Percentiles rank a stretch among this genome's conserved stretches.
These are phyloP conservation scores for Acronicta psi DNA, from an alignment of 2,888 invertebrate species.

Conservation along the genomic window DNA sequence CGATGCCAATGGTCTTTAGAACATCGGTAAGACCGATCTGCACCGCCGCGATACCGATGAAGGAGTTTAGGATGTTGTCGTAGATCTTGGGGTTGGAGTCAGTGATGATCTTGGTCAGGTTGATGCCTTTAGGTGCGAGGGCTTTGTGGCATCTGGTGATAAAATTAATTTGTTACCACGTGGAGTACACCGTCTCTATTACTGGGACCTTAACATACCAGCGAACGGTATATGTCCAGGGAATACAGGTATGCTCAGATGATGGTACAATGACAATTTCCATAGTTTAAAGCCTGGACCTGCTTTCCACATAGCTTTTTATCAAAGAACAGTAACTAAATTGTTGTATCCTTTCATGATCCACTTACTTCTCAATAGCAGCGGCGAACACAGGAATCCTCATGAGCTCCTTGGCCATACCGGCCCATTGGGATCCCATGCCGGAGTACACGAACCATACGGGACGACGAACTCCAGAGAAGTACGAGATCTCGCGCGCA, in stretches of 20 bases:
- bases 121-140: slow-evolving; percentile 90
- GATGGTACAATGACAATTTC: too few relatives aligned
- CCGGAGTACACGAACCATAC: slow-evolving; percentile 97
- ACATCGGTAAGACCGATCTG: slow-evolving; percentile 89
- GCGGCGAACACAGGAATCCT: slow-evolving; percentile 92
- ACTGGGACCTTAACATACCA: too few relatives aligned
- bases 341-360: not conserved
- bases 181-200: too few relatives aligned
- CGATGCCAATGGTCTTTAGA: slow-evolving; percentile 83
- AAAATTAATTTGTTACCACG: not conserved
- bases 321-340: not conserved
- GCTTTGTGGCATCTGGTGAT: slow-evolving; percentile 88
- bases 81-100: slow-evolving; percentile 90
- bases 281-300: too few relatives aligned
- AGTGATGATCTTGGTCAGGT: slow-evolving; percentile 90
- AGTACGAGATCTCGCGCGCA: slow-evolving; percentile 88
- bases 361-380: slow-evolving; percentile 90
- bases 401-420: slow-evolving; percentile 94
- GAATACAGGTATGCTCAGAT: too few relatives aligned
- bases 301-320: too few relatives aligned
- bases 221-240: too few relatives aligned
- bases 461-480: slow-evolving; percentile 90
- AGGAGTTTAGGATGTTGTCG: slow-evolving; percentile 91
- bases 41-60: slow-evolving; percentile 93
- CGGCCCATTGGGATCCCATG: slow-evolving; percentile 96